These are phyloP conservation scores for Nephrocerus scutellatus DNA, from an alignment of 2,888 invertebrate species.

Conservation along the genomic window DNA sequence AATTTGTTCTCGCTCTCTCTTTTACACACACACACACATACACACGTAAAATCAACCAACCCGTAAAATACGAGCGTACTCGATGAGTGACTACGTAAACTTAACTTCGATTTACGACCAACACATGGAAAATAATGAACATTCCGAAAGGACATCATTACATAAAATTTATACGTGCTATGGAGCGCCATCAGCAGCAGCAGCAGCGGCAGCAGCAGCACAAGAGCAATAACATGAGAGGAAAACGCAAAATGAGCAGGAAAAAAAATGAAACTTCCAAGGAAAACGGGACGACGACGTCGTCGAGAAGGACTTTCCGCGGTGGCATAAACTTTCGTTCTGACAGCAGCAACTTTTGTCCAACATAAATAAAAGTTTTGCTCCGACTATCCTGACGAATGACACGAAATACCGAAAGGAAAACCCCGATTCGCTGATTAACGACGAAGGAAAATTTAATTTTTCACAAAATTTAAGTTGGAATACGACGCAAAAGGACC, in stretches of 20 bases:
- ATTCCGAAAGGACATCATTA: slow-evolving; percentile 23
- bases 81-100: slow-evolving; percentile 38
- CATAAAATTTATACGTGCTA: slow-evolving; percentile 13
- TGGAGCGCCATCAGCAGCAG: slow-evolving; percentile 10
- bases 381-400: slow-evolving; percentile 46
- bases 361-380: slow-evolving; percentile 48
- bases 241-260: slow-evolving; percentile 20
- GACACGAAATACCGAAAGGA: slow-evolving; percentile 35
- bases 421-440: slow-evolving; percentile 23
- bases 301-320: slow-evolving; percentile 25
- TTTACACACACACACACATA: too few species aligned
- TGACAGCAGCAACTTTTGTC: slow-evolving; percentile 40
- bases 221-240: slow-evolving; percentile 23
- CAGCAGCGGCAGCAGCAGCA: slow-evolving; percentile 24
- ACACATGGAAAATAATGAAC: slow-evolving; percentile 21
- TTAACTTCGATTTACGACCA: slow-evolving; percentile 46
- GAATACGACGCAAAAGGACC: slow-evolving; percentile 4
- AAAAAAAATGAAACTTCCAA: slow-evolving; percentile 23
- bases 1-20: too few species aligned
- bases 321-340: slow-evolving; percentile 39
- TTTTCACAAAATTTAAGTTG: slow-evolving; percentile 7
- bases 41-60: too few species aligned
- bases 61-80: too few species aligned
- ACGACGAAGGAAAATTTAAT: slow-evolving; percentile 7
- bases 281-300: slow-evolving; percentile 20